Evolutionary conservation across 2,113 vertebrate genomes (phyloP).

Genomic region (Brachyistius frenatus): DNA sequence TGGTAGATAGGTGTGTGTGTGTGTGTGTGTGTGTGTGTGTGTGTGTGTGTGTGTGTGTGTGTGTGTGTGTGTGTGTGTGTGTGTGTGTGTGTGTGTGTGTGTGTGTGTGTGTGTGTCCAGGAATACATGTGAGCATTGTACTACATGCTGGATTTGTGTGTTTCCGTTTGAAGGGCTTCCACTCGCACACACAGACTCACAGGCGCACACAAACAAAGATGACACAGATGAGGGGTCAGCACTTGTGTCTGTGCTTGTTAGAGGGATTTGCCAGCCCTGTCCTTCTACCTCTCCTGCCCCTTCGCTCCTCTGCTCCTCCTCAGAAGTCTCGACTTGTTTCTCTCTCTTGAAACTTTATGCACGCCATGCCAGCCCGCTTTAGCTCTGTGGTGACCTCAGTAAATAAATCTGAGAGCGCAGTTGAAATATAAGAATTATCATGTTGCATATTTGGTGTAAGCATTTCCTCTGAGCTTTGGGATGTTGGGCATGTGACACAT

Average conservation of each 20-base stretch:
- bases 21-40: conserved; percentile 20
- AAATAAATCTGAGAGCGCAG: conserved; percentile 32
- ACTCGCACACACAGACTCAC: background rate
- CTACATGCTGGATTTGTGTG: conserved; percentile 12
- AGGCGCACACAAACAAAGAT: conserved; percentile 38
- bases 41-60: conserved; percentile 4
- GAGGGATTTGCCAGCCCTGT: conserved; percentile 23
- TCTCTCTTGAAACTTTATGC: conserved; percentile 53
- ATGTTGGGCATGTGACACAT: conserved; percentile 55
- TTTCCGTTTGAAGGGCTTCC: conserved; percentile 24
- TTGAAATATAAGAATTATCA: conserved; percentile 67
- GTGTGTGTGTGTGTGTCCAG: conserved; percentile 9
- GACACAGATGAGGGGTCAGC: conserved; percentile 69
- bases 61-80: conserved; percentile 13
- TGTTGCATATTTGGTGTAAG: conserved; percentile 54
- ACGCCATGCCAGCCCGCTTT: conserved; percentile 41
- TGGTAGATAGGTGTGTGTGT: conserved; percentile 24
- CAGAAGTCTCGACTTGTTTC: conserved; percentile 28
- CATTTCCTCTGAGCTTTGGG: conserved; percentile 46
- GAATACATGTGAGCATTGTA: conserved; percentile 11
- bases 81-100: conserved; percentile 10
- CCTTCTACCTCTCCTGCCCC: conserved; percentile 11
- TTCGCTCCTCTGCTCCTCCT: background rate
- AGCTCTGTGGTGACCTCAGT: conserved; percentile 47
- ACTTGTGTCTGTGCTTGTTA: conserved; percentile 69